phyloP scores from a whole-genome alignment of 2,113 vertebrate species.

The Dascyllus trimaculatus region DNA sequence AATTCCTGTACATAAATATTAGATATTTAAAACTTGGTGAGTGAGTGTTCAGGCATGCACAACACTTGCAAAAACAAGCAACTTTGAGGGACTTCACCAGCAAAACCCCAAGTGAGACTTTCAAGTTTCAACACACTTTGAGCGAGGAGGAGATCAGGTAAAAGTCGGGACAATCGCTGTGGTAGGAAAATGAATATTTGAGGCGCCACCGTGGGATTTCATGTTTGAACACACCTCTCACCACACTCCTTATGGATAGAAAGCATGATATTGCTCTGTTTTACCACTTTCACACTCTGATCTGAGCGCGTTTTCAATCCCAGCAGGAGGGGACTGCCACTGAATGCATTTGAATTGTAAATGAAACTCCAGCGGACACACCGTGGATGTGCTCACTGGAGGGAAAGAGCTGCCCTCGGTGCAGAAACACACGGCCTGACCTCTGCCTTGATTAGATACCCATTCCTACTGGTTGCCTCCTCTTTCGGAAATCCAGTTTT shows the following conservation, averaged over 20 bases:
- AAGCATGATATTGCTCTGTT: conserved; percentile 2
- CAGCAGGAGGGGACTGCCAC: conserved; percentile 45
- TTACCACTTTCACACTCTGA: conserved; percentile 21
- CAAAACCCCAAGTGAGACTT: conserved; percentile 31
- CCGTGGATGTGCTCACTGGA: conserved; percentile 25
- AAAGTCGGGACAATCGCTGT: conserved; percentile 19
- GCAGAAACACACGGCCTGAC: conserved; percentile 44
- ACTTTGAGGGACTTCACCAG: conserved; percentile 27
- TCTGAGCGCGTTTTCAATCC: conserved; percentile 54
- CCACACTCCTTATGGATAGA: conserved; percentile 2
- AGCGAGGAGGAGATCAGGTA: conserved; percentile 5
- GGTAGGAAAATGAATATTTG: conserved; percentile 37
- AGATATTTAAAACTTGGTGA: conserved; percentile 2
- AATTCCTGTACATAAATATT: conserved; percentile 27
- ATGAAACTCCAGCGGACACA: conserved; percentile 22
- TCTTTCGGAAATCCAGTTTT: conserved; percentile 74
- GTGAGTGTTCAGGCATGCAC: conserved; percentile 52
- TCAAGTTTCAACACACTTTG: conserved; percentile 49
- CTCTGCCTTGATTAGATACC: conserved; percentile 55
- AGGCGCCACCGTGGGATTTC: neutral
- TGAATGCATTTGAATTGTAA: conserved; percentile 71
- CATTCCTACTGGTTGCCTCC: conserved; percentile 52
- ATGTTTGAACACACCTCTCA: conserved; percentile 42
- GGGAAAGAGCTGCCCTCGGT: conserved; percentile 22
- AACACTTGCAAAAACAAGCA: conserved; percentile 63